Evolutionary conservation across 2,797 vertebrate genomes (phyloP).

Genomic region (Anguilla marmorata): DNA sequence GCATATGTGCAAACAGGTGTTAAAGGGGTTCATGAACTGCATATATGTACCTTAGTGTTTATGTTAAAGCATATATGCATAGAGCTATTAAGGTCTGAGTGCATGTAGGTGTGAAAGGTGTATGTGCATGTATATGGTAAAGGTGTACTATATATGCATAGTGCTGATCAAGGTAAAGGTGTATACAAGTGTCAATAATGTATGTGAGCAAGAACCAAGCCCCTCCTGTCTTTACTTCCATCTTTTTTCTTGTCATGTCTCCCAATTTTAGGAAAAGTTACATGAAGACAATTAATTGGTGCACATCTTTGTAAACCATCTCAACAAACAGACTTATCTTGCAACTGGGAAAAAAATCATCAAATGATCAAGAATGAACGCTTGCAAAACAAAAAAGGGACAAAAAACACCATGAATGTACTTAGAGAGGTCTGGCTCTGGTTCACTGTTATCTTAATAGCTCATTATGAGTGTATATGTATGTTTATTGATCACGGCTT

Average conservation of each 20-base stretch:
- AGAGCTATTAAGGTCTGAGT: neutral
- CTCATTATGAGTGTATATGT: neutral
- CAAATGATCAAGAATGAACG: neutral
- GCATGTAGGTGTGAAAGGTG: neutral
- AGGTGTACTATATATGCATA: neutral
- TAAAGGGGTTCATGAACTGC: neutral
- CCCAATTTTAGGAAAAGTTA: neutral
- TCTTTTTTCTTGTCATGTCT: neutral
- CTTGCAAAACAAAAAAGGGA: neutral
- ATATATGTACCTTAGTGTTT: neutral
- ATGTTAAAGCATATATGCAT: neutral
- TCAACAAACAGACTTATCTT: neutral
- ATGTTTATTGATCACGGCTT: constrained; percentile 18
- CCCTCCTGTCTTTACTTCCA: neutral
- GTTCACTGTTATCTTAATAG: neutral
- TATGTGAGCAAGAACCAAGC: neutral
- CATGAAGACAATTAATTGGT: neutral
- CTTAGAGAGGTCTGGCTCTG: too few species aligned
- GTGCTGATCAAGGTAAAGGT: neutral
- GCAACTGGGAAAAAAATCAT: neutral
- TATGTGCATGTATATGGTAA: neutral
- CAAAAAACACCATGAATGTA: neutral
- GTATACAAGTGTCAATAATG: neutral
- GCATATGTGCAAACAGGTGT: neutral
- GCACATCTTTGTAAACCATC: neutral